A percentile compares a stretch with the other conserved stretches of the same genome.
These are phyloP conservation scores for Luperina nickerlii DNA, from an alignment of 2,888 invertebrate genomes.

Conservation along the genomic window DNA sequence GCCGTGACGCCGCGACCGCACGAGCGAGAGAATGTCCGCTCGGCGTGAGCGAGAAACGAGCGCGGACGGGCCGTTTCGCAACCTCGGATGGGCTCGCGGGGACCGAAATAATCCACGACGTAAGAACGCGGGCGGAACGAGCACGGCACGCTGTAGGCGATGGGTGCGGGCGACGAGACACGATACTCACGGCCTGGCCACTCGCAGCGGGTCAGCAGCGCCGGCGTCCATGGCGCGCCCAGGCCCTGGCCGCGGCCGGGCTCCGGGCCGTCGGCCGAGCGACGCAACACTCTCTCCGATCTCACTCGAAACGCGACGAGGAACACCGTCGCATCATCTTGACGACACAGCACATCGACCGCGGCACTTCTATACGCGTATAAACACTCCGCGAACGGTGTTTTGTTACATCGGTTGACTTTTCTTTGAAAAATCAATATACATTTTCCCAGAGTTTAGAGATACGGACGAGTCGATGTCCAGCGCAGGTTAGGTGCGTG, in stretches of 20 bases:
- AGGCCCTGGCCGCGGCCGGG: constrained; percentile 89
- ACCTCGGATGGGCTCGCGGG: constrained; percentile 84
- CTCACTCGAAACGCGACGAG: constrained; percentile 88
- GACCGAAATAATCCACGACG: constrained; percentile 87
- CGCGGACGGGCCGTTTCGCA: constrained; percentile 87
- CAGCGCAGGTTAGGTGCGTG: constrained; percentile 91
- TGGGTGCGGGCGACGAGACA: constrained; percentile 65
- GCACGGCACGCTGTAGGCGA: constrained; percentile 74
- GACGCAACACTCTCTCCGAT: constrained; percentile 89
- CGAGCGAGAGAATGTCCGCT: constrained; percentile 89
- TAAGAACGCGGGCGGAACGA: constrained; percentile 77
- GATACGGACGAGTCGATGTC: constrained; percentile 91
- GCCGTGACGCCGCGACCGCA: constrained; percentile 88
- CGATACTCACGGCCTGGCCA: constrained; percentile 90
- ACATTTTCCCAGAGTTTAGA: constrained; percentile 90
- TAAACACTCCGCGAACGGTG: constrained; percentile 90
- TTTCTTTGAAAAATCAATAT: constrained; percentile 91
- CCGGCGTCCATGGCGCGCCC: constrained; percentile 89
- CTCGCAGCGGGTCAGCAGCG: constrained; percentile 88
- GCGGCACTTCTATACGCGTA: constrained; percentile 87
- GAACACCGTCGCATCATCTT: constrained; percentile 89
- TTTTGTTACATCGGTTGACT: constrained; percentile 91
- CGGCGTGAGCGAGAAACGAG: constrained; percentile 83
- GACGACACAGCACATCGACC: constrained; percentile 89
- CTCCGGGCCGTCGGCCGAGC: constrained; percentile 88